A percentile compares a stretch with the other conserved stretches of the same genome.
phyloP scores from a whole-genome alignment of 1,140 invertebrate genomes.

The Psix sp. region DNA sequence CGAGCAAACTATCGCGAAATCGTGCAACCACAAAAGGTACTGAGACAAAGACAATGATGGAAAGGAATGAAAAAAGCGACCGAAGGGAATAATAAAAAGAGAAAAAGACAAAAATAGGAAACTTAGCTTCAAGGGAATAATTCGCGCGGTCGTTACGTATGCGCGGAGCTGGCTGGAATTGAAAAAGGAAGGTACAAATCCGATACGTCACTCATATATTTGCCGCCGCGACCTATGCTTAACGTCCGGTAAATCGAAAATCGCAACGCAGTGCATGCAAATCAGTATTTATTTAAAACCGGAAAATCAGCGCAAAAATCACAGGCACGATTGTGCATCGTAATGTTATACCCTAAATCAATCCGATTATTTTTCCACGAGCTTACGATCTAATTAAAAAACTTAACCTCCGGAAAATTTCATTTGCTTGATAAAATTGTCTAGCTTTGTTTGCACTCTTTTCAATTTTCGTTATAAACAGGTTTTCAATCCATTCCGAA shows the following conservation, averaged over 20 bases:
- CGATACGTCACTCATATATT: constrained; percentile 51
- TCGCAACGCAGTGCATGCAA: constrained; percentile 30
- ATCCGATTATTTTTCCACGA: too few species aligned
- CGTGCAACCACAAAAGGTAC: constrained; percentile 12
- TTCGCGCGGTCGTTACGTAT: constrained; percentile 49
- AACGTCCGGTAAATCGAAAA: constrained; percentile 11
- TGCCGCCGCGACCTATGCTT: constrained; percentile 36
- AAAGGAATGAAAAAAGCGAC: constrained; percentile 11
- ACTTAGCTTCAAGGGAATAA: constrained; percentile 54
- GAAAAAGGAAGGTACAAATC: constrained; percentile 50
- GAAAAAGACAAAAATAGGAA: constrained; percentile 22
- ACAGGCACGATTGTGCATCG: too few species aligned
- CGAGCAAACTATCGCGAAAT: constrained; percentile 34
- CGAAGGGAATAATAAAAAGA: constrained; percentile 8
- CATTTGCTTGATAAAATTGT: too few species aligned
- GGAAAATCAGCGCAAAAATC: too few species aligned
- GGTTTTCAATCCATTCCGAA: too few species aligned
- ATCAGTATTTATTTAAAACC: too few species aligned
- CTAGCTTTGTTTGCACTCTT: too few species aligned
- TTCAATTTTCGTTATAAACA: too few species aligned
- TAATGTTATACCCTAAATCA: too few species aligned
- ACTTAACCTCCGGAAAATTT: too few species aligned
- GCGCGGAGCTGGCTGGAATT: constrained; percentile 41
- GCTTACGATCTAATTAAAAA: too few species aligned
- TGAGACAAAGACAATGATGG: constrained; percentile 6